Evolutionary conservation across 2,888 invertebrate genomes (phyloP).

Genomic region (Auanema freiburgensis): DNA sequence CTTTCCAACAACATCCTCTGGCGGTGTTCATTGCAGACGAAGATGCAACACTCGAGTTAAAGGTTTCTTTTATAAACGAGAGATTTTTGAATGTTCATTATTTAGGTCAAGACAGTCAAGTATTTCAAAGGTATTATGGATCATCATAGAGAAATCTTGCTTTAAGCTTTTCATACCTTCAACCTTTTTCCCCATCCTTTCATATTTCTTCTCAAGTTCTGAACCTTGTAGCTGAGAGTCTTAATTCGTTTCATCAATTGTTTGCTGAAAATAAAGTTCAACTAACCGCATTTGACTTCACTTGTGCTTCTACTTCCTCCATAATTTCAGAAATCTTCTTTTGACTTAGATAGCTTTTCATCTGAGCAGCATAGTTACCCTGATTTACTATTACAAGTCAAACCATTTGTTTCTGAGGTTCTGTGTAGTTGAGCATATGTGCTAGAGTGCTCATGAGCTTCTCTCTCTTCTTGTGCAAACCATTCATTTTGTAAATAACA

Average conservation of each 20-base stretch:
- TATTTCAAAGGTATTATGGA: conserved; percentile 80
- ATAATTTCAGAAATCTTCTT: conserved; percentile 8
- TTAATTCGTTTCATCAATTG: not conserved
- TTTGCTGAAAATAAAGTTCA: too few relatives aligned
- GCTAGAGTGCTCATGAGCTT: conserved; percentile 2
- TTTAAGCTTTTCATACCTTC: conserved; percentile 16
- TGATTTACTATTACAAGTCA: not conserved
- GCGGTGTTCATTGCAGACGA: conserved; percentile 95
- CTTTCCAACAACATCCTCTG: conserved; percentile 86
- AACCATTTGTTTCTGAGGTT: conserved; percentile 2
- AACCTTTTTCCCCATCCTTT: not conserved
- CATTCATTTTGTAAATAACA: not conserved
- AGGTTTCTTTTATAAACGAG: conserved; percentile 64
- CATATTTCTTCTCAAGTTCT: not conserved
- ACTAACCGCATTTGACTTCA: too few relatives aligned
- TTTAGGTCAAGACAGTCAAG: conserved; percentile 85
- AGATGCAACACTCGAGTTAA: conserved; percentile 91
- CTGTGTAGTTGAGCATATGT: not conserved
- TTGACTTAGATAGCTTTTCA: conserved; percentile 4
- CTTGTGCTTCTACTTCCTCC: not conserved
- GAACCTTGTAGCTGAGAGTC: not conserved
- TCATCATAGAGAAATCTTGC: conserved; percentile 53
- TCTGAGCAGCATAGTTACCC: not conserved
- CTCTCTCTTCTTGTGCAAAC: conserved; percentile 3
- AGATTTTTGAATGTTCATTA: not conserved